Percentiles rank a stretch among this genome's conserved stretches.
phyloP scores from a whole-genome alignment of 2,113 vertebrate genomes.

The Vulpes vulpes region DNA sequence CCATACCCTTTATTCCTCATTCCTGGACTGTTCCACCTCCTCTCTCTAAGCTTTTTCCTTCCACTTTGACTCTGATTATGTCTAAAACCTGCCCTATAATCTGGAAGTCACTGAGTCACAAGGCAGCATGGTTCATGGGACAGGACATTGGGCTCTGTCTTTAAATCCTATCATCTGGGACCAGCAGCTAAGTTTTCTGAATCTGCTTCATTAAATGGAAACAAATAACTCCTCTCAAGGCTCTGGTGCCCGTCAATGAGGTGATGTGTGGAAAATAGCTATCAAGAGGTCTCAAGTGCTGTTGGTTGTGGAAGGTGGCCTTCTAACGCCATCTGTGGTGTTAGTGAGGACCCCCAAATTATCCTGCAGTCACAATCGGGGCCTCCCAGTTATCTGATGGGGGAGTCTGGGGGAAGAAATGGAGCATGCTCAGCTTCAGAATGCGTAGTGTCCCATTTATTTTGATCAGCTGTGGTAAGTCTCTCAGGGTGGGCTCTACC shows the following conservation, averaged over 20 bases:
- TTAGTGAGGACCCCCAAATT: no score
- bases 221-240: background rate
- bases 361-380: background rate
- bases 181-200: background rate
- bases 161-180: background rate
- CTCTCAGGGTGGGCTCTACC: no score
- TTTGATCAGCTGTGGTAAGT: background rate
- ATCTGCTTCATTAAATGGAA: background rate
- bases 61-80: accelerated
- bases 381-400: background rate
- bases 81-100: background rate
- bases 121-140: background rate
- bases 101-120: background rate
- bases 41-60: background rate
- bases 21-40: background rate
- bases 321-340: background rate
- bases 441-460: accelerated
- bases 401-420: background rate
- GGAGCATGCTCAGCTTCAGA: background rate
- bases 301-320: background rate
- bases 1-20: background rate
- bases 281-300: background rate
- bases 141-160: background rate
- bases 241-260: background rate
- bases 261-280: background rate